Conservation (phyloP, 2,113 vertebrate species). For the Turdus rufiventris region DNA sequence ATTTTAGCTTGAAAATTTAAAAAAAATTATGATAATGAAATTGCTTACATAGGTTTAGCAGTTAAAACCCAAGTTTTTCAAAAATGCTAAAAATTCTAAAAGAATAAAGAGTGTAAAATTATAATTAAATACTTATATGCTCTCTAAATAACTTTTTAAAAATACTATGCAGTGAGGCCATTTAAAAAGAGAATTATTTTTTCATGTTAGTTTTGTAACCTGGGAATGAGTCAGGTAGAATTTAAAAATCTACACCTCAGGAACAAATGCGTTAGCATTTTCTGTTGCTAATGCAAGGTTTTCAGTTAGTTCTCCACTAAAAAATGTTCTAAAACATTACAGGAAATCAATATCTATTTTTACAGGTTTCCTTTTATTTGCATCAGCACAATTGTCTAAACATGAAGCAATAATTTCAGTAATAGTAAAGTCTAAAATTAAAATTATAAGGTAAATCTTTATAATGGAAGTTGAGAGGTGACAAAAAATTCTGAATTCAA, state of each 20-base stretch:
- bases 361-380: not conserved
- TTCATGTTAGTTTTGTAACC: not conserved
- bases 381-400: slow-evolving; percentile 24
- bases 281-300: not conserved
- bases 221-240: not conserved
- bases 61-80: not conserved
- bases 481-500: not conserved
- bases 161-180: not conserved
- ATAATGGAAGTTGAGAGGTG: not conserved
- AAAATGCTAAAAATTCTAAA: not conserved
- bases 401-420: not conserved
- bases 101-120: not conserved
- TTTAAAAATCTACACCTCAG: not conserved
- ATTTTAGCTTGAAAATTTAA: not conserved
- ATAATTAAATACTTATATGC: not conserved
- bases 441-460: not conserved
- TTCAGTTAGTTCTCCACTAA: not conserved
- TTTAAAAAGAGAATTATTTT: not conserved
- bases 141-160: not conserved
- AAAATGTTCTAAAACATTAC: slow-evolving; percentile 26
- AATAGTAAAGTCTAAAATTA: not conserved
- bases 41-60: not conserved
- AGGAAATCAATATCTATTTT: slow-evolving; percentile 54
- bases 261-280: not conserved
- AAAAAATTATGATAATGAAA: not conserved